Evolutionary conservation across 2,888 invertebrate species (phyloP), one percentile per base, ranked within the genome.

Genomic region (Watsonalla binaria): DNA sequence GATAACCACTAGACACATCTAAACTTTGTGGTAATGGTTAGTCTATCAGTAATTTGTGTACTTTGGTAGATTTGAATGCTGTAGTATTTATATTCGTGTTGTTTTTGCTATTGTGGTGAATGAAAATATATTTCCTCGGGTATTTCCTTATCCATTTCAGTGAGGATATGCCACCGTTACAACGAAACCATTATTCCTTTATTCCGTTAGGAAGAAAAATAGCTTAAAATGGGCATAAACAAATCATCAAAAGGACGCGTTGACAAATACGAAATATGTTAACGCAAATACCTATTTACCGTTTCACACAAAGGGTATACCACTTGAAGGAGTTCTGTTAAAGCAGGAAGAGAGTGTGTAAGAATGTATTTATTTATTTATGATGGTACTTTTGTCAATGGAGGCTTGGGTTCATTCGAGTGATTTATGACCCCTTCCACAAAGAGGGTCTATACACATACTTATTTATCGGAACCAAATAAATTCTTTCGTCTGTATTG

Each of bases 341-440:
- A 72, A 75, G 70, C 74, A 64, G 67, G 65, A 37, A 37, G 48
- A 68, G 65, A 62, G 63, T 64, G 62, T 70, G 68, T 72, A 77
- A 74, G 73, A 74, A 78, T 79, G 74, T 82, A 79, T 81, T 83
- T 84, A 70, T 66, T 66, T 72, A 82, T 82, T 81, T 82, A 83
- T 78, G 79, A 82, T 76, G 75, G 72, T 77, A 78, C 82, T 84
- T 83, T 83, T 83, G 81, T 84, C 84, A 83, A 84, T 80, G 73
- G 75, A 68, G 68, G 66, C 70, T 67, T 65, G 78, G 75, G 80
- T 82, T 82, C 78, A 80, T 80, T 76, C 77, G 70, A 72, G 79
- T 86, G 87, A 87, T 86, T 85, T 86, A 87, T 82, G 80, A 71
- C 68, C 70, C 70, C 71, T 75, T 66, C 74, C 73, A 84, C 80